Evolutionary conservation across 2,888 invertebrate genomes (phyloP), one percentile per base, ranked within the genome.

Genomic region (Chymomyza procnemis): DNA sequence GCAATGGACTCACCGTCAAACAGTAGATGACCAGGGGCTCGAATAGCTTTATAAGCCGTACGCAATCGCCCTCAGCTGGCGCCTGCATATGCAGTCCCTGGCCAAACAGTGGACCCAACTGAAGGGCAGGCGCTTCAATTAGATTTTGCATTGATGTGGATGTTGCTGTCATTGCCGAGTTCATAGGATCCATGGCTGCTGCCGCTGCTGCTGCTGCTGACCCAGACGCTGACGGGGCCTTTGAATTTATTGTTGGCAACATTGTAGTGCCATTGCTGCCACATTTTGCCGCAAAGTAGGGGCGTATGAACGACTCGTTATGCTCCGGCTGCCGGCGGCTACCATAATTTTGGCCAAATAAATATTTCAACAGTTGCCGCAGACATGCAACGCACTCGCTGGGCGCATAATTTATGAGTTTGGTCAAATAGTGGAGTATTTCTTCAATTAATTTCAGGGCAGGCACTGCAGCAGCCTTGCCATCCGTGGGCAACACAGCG

Each of bases 11-110:
- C 89, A 96, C 95, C 93, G 95, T 97, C 83, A 98, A 92, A 71
- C 97, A 95, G 90, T 97, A 96, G 87, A 99, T 97, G 67, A 99
- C 98, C 90, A 98, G 95, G 0, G 97, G 97, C 90, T 99, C 98
- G 91, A 99, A 98, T 83, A 98, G 92, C 79, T 97, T 93, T 74
- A 99, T 98, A 90, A 97, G 88, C 80, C 84, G 88, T 58, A 85
- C 89, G 96, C 74, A 95, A 93, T 79, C 95, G 94, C 76, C 95
- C 92, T 56, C 93, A 91, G 69, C 92, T 91, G 89, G 94, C 93
- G 88, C 82, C 64, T 73, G 75, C 69, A 82, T 69, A 79, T 88
- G 84, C 75, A 89, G 88, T 74, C 88, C 89, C 68, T 76, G 81
- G 57, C 80, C 82, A 88, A 91, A 90, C 71, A 91, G 83, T 64